Evolutionary conservation across 2,797 vertebrate species (phyloP).

Genomic region (Sitta carolinensis): DNA sequence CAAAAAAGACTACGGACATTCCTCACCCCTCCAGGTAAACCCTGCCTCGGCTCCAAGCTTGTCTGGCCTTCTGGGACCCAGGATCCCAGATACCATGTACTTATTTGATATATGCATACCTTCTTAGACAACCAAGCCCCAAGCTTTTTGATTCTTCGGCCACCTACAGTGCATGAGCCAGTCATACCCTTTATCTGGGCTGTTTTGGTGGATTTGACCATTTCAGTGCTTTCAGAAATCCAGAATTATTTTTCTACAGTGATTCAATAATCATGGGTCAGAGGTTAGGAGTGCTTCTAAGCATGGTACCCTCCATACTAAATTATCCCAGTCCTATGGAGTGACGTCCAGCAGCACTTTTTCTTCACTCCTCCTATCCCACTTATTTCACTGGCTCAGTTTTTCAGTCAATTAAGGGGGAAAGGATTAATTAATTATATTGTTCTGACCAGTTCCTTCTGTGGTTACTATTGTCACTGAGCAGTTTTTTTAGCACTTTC

Average conservation of each 20-base stretch:
- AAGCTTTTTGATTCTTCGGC: background rate
- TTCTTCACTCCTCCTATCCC: background rate
- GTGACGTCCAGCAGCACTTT: background rate
- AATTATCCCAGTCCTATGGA: background rate
- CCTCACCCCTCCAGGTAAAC: background rate
- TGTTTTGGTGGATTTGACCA: background rate
- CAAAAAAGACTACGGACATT: background rate
- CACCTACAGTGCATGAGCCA: background rate
- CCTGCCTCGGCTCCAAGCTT: background rate
- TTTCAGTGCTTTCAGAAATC: background rate
- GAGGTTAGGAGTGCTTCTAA: background rate
- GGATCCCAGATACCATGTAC: fast-evolving
- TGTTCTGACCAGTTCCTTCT: background rate
- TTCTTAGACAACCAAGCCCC: background rate
- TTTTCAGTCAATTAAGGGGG: background rate
- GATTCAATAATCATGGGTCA: background rate
- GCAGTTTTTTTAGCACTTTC: background rate
- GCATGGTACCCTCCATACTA: background rate
- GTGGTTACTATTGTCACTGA: background rate
- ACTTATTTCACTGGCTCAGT: background rate
- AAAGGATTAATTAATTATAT: background rate
- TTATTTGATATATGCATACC: background rate
- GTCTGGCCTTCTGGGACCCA: background rate
- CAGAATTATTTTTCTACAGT: background rate
- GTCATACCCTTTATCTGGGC: background rate